Conservation (phyloP, 2,888 invertebrate species). For the Ecliptopera silaceata region DNA sequence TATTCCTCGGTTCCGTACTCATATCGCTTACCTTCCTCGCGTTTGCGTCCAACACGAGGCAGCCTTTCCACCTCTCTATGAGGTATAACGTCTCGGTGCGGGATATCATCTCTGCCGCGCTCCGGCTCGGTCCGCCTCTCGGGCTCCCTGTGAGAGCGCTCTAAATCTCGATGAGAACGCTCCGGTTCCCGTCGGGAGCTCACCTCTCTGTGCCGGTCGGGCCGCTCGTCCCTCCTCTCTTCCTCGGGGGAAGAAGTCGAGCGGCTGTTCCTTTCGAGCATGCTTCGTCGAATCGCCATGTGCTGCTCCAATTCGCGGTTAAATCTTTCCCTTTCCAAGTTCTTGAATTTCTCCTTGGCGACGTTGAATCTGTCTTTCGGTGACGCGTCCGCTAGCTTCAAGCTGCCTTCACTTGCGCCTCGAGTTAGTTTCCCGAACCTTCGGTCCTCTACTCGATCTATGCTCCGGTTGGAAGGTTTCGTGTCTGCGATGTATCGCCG, state of each 20-base stretch:
- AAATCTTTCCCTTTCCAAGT: conserved; percentile 88
- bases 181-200: conserved; percentile 75
- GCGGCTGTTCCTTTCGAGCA: conserved; percentile 78
- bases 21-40: conserved; percentile 71
- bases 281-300: conserved; percentile 78
- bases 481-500: conserved; percentile 78
- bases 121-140: conserved; percentile 68
- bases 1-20: conserved; percentile 76
- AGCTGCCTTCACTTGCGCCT: conserved; percentile 74
- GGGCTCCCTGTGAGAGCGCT: conserved; percentile 62
- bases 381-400: conserved; percentile 74
- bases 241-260: conserved; percentile 82
- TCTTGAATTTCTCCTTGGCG: conserved; percentile 92
- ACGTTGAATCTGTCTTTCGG: conserved; percentile 92
- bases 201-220: conserved; percentile 68
- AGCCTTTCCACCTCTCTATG: conserved; percentile 74
- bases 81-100: conserved; percentile 57
- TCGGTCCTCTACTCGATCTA: conserved; percentile 75
- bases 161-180: conserved; percentile 70
- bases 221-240: conserved; percentile 78
- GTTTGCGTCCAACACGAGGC: conserved; percentile 72
- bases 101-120: conserved; percentile 61
- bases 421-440: conserved; percentile 71
- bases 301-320: conserved; percentile 81
- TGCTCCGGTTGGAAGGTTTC: conserved; percentile 73